A percentile compares a stretch with the other conserved stretches of the same genome.
These are phyloP conservation scores for Toxonevra muliebris DNA, from an alignment of 2,888 invertebrate genomes.

Conservation along the genomic window DNA sequence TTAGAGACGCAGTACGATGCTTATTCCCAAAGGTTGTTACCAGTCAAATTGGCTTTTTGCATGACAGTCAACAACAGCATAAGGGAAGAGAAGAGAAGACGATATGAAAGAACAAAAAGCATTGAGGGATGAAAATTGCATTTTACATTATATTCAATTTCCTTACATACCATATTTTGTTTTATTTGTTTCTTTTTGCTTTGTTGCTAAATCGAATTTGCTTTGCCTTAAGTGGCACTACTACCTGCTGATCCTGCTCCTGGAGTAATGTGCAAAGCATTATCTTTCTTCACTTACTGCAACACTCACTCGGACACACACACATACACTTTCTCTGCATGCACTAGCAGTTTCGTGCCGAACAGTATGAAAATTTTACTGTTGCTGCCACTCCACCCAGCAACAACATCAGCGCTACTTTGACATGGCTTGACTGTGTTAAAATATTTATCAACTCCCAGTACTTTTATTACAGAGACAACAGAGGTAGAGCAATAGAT, in stretches of 20 bases:
- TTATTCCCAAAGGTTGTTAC: background rate
- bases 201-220: constrained; percentile 25
- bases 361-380: constrained; percentile 1
- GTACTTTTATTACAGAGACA: background rate
- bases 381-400: background rate
- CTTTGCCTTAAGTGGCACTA: constrained; percentile 20
- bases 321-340: too few species aligned
- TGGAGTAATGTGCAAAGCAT: too few species aligned
- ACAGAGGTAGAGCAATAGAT: background rate
- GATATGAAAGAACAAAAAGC: too few species aligned
- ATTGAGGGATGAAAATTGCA: background rate
- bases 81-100: background rate
- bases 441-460: constrained; percentile 2
- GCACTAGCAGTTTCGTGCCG: background rate
- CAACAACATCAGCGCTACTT: background rate
- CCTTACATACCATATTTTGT: background rate
- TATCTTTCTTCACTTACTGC: background rate
- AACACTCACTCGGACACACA: too few species aligned
- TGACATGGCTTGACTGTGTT: background rate
- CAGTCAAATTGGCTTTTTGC: background rate
- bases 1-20: too few species aligned
- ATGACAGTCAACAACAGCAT: background rate
- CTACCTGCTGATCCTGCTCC: background rate
- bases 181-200: too few species aligned
- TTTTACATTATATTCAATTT: constrained; percentile 15